phyloP scores from a whole-genome alignment of 2,113 vertebrate genomes.

The Neopipo cinnamomea region DNA sequence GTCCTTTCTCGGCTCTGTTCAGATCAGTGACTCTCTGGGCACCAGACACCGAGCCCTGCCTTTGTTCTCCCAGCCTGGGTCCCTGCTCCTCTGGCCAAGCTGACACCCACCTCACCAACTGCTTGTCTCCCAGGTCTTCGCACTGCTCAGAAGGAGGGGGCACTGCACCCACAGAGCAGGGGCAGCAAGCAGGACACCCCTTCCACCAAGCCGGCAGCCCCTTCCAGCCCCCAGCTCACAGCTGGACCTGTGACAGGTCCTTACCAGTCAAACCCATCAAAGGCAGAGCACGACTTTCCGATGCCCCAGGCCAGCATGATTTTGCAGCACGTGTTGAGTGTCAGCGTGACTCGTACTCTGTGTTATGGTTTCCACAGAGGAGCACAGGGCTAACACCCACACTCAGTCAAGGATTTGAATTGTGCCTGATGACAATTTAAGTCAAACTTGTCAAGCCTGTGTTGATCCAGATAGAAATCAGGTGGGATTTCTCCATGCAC shows the following conservation, averaged over 20 bases:
- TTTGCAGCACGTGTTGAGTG: accelerated
- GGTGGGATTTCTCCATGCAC: not conserved
- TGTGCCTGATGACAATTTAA: accelerated
- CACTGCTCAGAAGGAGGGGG: not conserved
- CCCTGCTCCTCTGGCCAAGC: not conserved
- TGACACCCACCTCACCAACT: not conserved
- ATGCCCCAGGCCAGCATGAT: not conserved
- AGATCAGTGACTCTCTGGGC: not conserved
- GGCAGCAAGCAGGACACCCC: accelerated
- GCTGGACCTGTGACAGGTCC: not conserved
- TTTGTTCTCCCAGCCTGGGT: not conserved
- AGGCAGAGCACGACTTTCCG: accelerated
- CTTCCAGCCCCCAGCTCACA: not conserved
- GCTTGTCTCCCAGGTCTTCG: not conserved
- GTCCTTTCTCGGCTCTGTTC: not conserved
- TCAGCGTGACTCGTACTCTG: accelerated
- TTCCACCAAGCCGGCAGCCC: accelerated
- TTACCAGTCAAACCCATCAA: not conserved
- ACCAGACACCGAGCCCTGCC: accelerated
- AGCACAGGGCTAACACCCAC: not conserved
- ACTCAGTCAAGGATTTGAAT: accelerated
- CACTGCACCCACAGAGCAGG: not conserved
- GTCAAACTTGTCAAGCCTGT: not conserved
- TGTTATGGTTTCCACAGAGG: not conserved
- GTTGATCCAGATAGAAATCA: not conserved